These are phyloP conservation scores for Saxidomus purpurata DNA, from an alignment of 1,140 invertebrate genomes.

Conservation along the genomic window DNA sequence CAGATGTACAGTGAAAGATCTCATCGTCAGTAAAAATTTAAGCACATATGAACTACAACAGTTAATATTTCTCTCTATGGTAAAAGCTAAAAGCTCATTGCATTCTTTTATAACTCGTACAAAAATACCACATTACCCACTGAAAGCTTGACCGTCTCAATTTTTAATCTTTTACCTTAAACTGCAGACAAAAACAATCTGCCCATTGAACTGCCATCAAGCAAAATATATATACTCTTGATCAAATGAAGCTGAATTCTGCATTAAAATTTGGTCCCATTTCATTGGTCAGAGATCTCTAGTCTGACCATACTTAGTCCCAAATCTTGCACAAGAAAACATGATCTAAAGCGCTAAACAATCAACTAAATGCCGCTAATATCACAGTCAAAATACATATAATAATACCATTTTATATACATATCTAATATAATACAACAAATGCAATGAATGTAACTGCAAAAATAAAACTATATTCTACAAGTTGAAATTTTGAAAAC, in stretches of 20 bases:
- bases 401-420: slow-evolving; percentile 38
- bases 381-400: slow-evolving; percentile 46
- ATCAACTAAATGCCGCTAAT: slow-evolving; percentile 44
- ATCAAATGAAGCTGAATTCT: background rate
- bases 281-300: background rate
- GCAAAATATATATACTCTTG: background rate
- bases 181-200: too few relatives aligned
- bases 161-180: too few relatives aligned
- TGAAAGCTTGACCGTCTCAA: too few relatives aligned
- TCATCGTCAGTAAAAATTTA: too few relatives aligned
- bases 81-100: too few relatives aligned
- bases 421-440: slow-evolving; percentile 10
- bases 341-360: slow-evolving; percentile 43
- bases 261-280: background rate
- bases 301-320: background rate
- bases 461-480: slow-evolving; percentile 40
- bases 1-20: too few relatives aligned
- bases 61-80: too few relatives aligned
- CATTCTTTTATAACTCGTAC: too few relatives aligned
- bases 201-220: too few relatives aligned
- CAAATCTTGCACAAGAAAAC: slow-evolving; percentile 17
- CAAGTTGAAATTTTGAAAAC: background rate
- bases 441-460: slow-evolving; percentile 29
- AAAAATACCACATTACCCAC: too few relatives aligned
- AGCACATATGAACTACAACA: too few relatives aligned